These are phyloP conservation scores for Nematolebias whitei DNA, from an alignment of 2,113 vertebrate genomes.

Conservation along the genomic window DNA sequence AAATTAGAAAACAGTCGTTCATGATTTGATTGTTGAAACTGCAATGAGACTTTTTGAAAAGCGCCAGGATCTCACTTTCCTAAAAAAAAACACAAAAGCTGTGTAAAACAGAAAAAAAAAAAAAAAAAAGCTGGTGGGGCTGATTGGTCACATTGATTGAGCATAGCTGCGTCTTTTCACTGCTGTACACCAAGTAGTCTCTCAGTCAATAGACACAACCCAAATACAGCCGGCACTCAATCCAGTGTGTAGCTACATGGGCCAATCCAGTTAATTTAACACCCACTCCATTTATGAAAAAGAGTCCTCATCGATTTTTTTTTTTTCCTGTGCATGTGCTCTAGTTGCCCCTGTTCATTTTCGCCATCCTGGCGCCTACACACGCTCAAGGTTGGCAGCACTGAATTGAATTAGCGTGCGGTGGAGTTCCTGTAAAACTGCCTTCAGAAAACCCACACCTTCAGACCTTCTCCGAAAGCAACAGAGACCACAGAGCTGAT, in stretches of 20 bases:
- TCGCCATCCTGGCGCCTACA: slow-evolving; percentile 64
- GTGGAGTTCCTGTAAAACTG: slow-evolving; percentile 62
- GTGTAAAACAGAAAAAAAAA: slow-evolving; percentile 63
- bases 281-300: slow-evolving; percentile 81
- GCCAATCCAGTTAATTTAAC: slow-evolving; percentile 80
- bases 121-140: slow-evolving; percentile 63
- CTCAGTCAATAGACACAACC: slow-evolving; percentile 77
- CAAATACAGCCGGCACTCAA: slow-evolving; percentile 78
- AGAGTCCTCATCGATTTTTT: slow-evolving; percentile 78
- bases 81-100: slow-evolving; percentile 46
- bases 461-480: slow-evolving; percentile 53
- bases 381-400: slow-evolving; percentile 49
- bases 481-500: slow-evolving; percentile 30
- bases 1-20: not conserved
- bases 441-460: slow-evolving; percentile 51
- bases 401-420: slow-evolving; percentile 70
- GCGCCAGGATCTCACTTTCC: slow-evolving; percentile 18
- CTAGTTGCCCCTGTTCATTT: slow-evolving; percentile 69
- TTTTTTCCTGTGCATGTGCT: slow-evolving; percentile 69
- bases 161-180: slow-evolving; percentile 72
- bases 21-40: slow-evolving; percentile 27
- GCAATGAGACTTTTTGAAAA: slow-evolving; percentile 30
- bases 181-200: slow-evolving; percentile 72
- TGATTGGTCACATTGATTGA: slow-evolving; percentile 78
- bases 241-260: slow-evolving; percentile 76